These are phyloP conservation scores for Crotalus horridus DNA, from an alignment of 2,113 vertebrate species.

Conservation along the genomic window DNA sequence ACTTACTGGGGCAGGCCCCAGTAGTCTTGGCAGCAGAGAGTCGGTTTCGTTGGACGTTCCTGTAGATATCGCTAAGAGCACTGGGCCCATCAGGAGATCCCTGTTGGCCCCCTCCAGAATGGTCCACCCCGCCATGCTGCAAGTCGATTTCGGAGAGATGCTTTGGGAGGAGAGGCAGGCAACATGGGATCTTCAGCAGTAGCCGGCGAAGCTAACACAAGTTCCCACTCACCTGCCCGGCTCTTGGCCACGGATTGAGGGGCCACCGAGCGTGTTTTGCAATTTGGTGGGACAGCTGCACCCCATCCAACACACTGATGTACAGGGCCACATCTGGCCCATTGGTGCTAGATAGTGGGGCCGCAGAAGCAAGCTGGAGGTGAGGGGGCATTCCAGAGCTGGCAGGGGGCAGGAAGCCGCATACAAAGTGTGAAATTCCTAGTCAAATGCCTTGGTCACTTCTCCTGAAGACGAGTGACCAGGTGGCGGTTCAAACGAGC, in stretches of 20 bases:
- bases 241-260: slow-evolving; percentile 28
- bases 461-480: slow-evolving; percentile 43
- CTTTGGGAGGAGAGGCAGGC: slow-evolving; percentile 21
- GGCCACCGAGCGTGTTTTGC: slow-evolving; percentile 29
- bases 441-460: slow-evolving; percentile 40
- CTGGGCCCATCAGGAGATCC: slow-evolving; percentile 20
- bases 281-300: slow-evolving; percentile 39
- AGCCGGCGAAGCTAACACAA: neutral
- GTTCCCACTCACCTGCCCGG: slow-evolving; percentile 18
- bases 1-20: slow-evolving; percentile 24
- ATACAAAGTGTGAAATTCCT: slow-evolving; percentile 47
- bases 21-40: slow-evolving; percentile 26
- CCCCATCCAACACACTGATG: slow-evolving; percentile 12
- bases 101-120: neutral
- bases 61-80: slow-evolving; percentile 45
- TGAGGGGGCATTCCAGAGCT: neutral
- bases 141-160: slow-evolving; percentile 33
- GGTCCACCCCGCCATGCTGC: slow-evolving; percentile 30
- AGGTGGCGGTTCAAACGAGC: slow-evolving; percentile 42
- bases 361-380: neutral
- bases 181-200: slow-evolving; percentile 11
- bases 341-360: neutral
- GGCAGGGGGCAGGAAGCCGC: slow-evolving; percentile 36
- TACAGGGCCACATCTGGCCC: slow-evolving; percentile 8
- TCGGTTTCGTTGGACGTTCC: slow-evolving; percentile 28